phyloP scores from a whole-genome alignment of 2,888 invertebrate genomes.

The Tromatobia lineatoria region DNA sequence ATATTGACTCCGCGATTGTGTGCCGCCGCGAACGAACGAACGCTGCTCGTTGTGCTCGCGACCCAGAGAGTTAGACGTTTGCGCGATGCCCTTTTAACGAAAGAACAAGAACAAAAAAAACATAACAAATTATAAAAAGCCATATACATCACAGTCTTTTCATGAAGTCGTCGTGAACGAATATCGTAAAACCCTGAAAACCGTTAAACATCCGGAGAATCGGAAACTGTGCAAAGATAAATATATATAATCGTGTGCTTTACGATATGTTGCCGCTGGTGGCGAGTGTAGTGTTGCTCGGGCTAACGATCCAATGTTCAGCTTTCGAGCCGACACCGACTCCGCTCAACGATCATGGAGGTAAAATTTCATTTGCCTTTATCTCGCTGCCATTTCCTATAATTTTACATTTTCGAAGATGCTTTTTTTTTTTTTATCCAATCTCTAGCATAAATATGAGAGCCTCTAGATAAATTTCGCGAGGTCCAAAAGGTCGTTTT shows the following conservation, averaged over 20 bases:
- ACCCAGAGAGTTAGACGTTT: slow-evolving; percentile 59
- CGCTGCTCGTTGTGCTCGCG: slow-evolving; percentile 51
- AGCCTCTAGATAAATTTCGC: neutral
- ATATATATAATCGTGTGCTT: slow-evolving; percentile 56
- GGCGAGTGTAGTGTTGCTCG: slow-evolving; percentile 79
- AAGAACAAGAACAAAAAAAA: slow-evolving; percentile 23
- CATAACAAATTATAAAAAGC: too few species aligned
- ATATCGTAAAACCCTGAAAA: slow-evolving; percentile 37
- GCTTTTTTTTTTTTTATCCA: neutral
- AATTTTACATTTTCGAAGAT: too few species aligned
- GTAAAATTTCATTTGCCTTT: slow-evolving; percentile 79
- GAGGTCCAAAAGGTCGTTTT: neutral
- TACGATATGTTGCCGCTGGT: slow-evolving; percentile 78
- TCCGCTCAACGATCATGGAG: slow-evolving; percentile 84
- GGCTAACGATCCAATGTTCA: slow-evolving; percentile 80
- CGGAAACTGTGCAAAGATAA: slow-evolving; percentile 16
- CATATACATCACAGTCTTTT: neutral
- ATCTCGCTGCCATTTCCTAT: slow-evolving; percentile 54
- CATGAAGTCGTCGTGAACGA: slow-evolving; percentile 44
- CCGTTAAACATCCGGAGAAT: neutral
- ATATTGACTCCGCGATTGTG: slow-evolving; percentile 82
- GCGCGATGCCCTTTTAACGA: slow-evolving; percentile 71
- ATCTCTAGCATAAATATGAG: neutral
- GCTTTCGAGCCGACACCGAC: slow-evolving; percentile 80
- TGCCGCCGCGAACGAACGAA: slow-evolving; percentile 67